Base-by-base conservation (phyloP, 1,140 invertebrate genomes). In the Scaptomyza hsui region DNA sequence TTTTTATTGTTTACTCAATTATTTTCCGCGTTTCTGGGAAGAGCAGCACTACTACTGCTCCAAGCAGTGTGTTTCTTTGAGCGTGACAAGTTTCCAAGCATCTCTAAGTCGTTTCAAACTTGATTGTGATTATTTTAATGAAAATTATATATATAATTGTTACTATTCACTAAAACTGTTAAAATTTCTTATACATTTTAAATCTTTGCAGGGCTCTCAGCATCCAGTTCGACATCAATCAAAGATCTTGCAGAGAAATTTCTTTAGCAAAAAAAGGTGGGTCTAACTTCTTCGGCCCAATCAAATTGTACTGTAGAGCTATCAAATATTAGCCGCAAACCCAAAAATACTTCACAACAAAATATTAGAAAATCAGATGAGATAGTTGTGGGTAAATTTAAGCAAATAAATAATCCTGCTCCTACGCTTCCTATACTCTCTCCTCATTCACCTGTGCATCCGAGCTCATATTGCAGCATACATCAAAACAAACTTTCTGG, bases 181-280 rank as follows among this genome's bases (percentile, higher is more conserved):
- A n/a, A n/a, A n/a, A n/a, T n/a, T n/a, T n/a, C n/a, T n/a, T n/a
- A n/a, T n/a, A n/a, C n/a, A n/a, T 57, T 29, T 62, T 24, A 24
- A 24, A 55, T 77, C 19, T 56, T 88, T 85, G 15, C 72, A 86
- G 93, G 93, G 72, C 93, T 93, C 77, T 94, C 93, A 69, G 95
- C 94, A 70, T 93, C 95, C 91, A 95, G 94, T 92, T 95, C 94
- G 75, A 94, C 94, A 77, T 95, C 95, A 60, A 95, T 94, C 47
- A 96, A 95, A 92, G 95, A 95, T 69, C 94, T 94, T 41, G 95
- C 94, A 47, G 95, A 96, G 90, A 96, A 96, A 92, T 93, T 96
- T 90, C 95, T 96, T 93, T 96, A 95, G 95, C 95, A 93, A 92
- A 93, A 92, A 92, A 93, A 93, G 90, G 92, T 92, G 92, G 94